Evolutionary conservation across 2,113 vertebrate genomes (phyloP), one percentile per base, ranked within the genome.

Genomic region (Crocuta crocuta): DNA sequence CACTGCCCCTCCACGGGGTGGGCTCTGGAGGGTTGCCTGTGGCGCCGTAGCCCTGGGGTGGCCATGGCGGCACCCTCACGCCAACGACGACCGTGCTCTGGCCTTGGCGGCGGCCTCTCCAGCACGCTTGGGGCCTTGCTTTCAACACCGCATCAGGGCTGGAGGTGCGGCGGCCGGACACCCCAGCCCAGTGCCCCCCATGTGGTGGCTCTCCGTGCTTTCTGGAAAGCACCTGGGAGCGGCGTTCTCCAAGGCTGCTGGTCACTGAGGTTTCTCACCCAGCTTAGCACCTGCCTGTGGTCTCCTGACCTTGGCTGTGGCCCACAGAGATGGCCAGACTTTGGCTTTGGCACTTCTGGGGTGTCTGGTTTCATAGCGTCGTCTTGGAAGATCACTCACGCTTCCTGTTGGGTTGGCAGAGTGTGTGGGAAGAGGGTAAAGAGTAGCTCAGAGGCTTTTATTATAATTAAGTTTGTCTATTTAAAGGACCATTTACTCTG

Each of bases 1-100:
- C 33, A 0, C 0, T 4, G 28, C 28, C 24, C 63, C 63, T 28
- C 63, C 63, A 31, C 33, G 66, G 45, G 45, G 9, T 7, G 4
- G 28, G 45, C 74, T 5, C 2, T 1, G 7, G 45, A 50, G 31
- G 35, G 13, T 7, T 7, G 4, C 21, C 13, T 5, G 12, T 1
- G 11, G 26, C 10, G 28, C 8, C 0, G 26, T 11, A 2, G 8
- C 5, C 1, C 0, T 0, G 16, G 35, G 89, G 63, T 21, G 7
- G n/a, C 50, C 15, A 0, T 0, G 35, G 28, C 12, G 33, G 12
- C 28, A 3, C 58, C 8, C 7, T 2, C 1, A 2, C 2, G 0
- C 13, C 24, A 10, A 39, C 45, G 7, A 4, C 0, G 17, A 19
- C 28, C 7, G 0, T 8, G 10, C 3, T 4, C 5, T 4, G 0